These are phyloP conservation scores for Hiodon tergisus DNA, from an alignment of 2,113 vertebrate species.

Conservation along the genomic window DNA sequence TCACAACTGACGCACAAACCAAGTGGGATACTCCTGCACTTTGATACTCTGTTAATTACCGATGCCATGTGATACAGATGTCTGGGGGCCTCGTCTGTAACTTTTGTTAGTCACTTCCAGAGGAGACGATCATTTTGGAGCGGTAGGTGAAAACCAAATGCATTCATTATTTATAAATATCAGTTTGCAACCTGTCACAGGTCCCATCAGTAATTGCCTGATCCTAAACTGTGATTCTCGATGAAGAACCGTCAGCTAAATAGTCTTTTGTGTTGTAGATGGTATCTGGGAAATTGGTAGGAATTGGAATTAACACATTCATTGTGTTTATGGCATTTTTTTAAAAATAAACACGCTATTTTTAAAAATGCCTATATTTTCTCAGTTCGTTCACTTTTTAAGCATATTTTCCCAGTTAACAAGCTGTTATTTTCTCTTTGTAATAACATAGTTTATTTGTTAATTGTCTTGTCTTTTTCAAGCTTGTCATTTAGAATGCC, in stretches of 20 bases:
- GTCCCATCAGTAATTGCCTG: conserved; percentile 63
- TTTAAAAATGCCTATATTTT: too few relatives aligned
- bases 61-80: conserved; percentile 73
- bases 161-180: conserved; percentile 72
- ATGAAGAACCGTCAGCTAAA: conserved; percentile 71
- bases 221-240: conserved; percentile 71
- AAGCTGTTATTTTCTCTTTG: too few relatives aligned
- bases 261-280: conserved; percentile 70
- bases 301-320: too few relatives aligned
- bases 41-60: conserved; percentile 77
- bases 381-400: too few relatives aligned
- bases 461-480: too few relatives aligned
- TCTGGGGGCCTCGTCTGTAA: conserved; percentile 71
- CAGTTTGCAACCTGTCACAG: conserved; percentile 68
- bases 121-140: conserved; percentile 71
- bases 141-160: conserved; percentile 73
- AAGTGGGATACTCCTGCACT: conserved; percentile 64
- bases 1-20: conserved; percentile 65
- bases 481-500: too few relatives aligned
- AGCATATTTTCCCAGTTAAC: too few relatives aligned
- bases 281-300: conserved; percentile 58
- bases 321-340: too few relatives aligned
- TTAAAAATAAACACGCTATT: too few relatives aligned
- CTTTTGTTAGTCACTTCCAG: conserved; percentile 67
- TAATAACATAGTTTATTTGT: too few relatives aligned